Evolutionary conservation across 2,888 invertebrate species (phyloP).

Genomic region (Cryptocheilus praepositus): DNA sequence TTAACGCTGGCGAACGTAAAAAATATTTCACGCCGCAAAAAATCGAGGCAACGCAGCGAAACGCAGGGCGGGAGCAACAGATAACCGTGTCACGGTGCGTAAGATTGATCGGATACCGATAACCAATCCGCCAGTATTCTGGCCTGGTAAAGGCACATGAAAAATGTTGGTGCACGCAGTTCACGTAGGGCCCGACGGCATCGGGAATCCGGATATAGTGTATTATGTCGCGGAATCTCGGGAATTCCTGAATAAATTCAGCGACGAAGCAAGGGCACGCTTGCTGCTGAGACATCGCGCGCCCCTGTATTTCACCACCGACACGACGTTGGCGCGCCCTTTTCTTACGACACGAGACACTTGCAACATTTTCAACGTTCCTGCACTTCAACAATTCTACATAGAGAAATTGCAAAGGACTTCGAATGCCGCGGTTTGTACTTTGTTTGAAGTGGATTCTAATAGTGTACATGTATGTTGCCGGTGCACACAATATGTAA

Average conservation of each 20-base stretch:
- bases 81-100: slow-evolving; percentile 3
- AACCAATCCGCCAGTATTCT: slow-evolving; percentile 23
- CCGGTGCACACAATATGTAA: too few relatives aligned
- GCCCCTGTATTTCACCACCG: background rate
- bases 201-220: background rate
- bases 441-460: too few relatives aligned
- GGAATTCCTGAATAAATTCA: slow-evolving; percentile 11
- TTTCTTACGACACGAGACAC: too few relatives aligned
- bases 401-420: too few relatives aligned
- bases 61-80: background rate
- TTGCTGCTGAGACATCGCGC: background rate
- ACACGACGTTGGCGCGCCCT: too few relatives aligned
- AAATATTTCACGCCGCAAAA: too few relatives aligned
- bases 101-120: slow-evolving; percentile 27
- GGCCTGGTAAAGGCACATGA: slow-evolving; percentile 13
- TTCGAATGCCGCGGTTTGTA: too few relatives aligned
- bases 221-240: slow-evolving; percentile 5
- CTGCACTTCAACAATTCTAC: too few relatives aligned
- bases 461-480: too few relatives aligned
- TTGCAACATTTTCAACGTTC: too few relatives aligned
- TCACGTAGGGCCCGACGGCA: slow-evolving; percentile 20
- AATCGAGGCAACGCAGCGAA: too few relatives aligned
- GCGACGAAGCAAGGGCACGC: slow-evolving; percentile 5
- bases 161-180: slow-evolving; percentile 34
- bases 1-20: too few relatives aligned